Evolutionary conservation across 2,113 vertebrate genomes (phyloP).

Genomic region (Boulengeromyrus knoepffleri): DNA sequence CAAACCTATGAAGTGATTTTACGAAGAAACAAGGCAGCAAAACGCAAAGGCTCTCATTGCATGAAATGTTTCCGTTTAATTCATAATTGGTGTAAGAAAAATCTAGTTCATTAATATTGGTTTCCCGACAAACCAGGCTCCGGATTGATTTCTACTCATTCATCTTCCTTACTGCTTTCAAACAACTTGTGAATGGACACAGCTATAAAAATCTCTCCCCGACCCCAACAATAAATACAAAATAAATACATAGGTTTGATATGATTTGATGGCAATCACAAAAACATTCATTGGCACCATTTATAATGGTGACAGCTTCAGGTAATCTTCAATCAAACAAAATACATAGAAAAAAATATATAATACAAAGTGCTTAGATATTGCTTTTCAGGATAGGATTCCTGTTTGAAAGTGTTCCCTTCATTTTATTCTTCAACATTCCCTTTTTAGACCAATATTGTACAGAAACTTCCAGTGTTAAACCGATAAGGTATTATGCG

Average conservation of each 20-base stretch:
- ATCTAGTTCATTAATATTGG: not conserved
- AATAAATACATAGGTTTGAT: constrained; percentile 24
- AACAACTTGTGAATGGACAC: not conserved
- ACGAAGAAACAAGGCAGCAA: not conserved
- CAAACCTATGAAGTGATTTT: not conserved
- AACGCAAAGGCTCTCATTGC: not conserved
- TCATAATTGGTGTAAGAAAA: not conserved
- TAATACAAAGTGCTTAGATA: constrained; percentile 29
- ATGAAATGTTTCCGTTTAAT: not conserved
- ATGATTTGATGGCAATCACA: constrained; percentile 5
- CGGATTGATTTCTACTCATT: not conserved
- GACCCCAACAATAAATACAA: constrained; percentile 43
- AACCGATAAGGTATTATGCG: not conserved
- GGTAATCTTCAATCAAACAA: constrained; percentile 2
- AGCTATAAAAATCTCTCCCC: constrained; percentile 34
- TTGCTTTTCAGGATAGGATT: constrained; percentile 28
- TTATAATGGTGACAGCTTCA: not conserved
- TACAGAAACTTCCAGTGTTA: not conserved
- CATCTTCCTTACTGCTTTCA: not conserved
- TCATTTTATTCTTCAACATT: not conserved
- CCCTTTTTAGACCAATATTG: not conserved
- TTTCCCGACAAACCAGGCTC: not conserved
- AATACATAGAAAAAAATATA: not conserved
- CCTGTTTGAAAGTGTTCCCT: not conserved
- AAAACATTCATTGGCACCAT: constrained; percentile 43